Percentiles rank a stretch among this genome's conserved stretches.
These are phyloP conservation scores for Meandrina meandrites DNA, from an alignment of 92 coral and sea anemone genomes.

Conservation along the genomic window DNA sequence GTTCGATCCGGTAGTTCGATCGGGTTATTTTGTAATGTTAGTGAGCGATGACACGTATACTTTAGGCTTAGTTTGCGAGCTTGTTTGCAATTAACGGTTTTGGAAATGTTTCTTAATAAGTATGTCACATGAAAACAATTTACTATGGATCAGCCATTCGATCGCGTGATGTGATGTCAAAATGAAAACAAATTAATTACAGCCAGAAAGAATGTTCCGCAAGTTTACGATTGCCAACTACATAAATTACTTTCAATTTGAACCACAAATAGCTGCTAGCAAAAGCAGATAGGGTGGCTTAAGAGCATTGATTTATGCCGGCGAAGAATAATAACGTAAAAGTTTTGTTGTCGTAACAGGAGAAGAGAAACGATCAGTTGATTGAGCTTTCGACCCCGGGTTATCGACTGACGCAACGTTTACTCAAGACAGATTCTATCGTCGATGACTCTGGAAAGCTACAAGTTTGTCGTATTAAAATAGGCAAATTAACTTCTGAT, in stretches of 20 bases:
- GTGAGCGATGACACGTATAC: too few relatives aligned
- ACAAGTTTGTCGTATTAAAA: not conserved
- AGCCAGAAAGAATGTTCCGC: not conserved
- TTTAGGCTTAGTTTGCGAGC: too few relatives aligned
- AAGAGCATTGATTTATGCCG: not conserved
- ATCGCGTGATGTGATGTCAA: conserved; percentile 8
- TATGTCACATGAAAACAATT: not conserved
- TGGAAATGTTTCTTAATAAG: too few relatives aligned
- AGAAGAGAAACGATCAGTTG: not conserved
- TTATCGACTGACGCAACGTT: not conserved
- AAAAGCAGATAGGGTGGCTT: not conserved
- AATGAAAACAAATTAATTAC: conserved; percentile 1
- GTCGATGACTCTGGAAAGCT: not conserved
- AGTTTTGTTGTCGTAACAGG: not conserved
- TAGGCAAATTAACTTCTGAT: not conserved
- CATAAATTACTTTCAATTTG: not conserved
- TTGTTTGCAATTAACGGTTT: too few relatives aligned
- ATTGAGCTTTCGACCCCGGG: not conserved
- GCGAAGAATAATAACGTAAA: not conserved
- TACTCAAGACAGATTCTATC: not conserved
- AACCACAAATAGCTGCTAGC: not conserved
- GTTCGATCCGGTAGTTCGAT: too few relatives aligned
- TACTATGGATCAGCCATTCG: not conserved
- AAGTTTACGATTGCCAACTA: not conserved
- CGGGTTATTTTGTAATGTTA: too few relatives aligned